A percentile compares a stretch with the other conserved stretches of the same genome.
Evolutionary conservation across 2,113 vertebrate species (phyloP).

Genomic region (Planiliza haematocheilus): DNA sequence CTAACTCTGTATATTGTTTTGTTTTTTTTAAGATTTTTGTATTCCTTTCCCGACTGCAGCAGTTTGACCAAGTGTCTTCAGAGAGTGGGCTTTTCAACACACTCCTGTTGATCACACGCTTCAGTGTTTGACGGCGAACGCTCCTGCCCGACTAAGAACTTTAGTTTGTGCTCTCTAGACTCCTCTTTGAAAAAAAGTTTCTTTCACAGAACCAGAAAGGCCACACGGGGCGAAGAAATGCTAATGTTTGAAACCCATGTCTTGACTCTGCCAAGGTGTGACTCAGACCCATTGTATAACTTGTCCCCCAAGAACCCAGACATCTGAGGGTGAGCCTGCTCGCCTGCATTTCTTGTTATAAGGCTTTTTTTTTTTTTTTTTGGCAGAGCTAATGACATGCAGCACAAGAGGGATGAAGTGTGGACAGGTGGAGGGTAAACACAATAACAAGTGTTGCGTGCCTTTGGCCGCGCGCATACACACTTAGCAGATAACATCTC

Average conservation of each 20-base stretch:
- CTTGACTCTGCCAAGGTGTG: neutral
- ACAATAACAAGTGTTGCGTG: constrained; percentile 27
- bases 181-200: neutral
- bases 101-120: neutral
- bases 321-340: neutral
- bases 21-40: neutral
- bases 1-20: neutral
- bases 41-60: neutral
- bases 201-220: neutral
- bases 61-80: neutral
- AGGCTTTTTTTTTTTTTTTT: constrained; percentile 1
- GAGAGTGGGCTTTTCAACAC: neutral
- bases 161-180: neutral
- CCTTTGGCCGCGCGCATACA: constrained; percentile 10
- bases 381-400: constrained; percentile 38
- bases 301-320: constrained; percentile 11
- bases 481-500: constrained; percentile 1
- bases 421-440: constrained; percentile 52
- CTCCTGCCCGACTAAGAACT: neutral
- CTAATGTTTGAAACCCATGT: neutral
- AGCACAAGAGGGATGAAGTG: constrained; percentile 31
- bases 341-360: neutral
- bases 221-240: neutral
- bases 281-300: constrained; percentile 31
- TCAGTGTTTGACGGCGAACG: neutral